Evolutionary conservation across 2,888 invertebrate genomes (phyloP).

Genomic region (Palloptera scutellata): DNA sequence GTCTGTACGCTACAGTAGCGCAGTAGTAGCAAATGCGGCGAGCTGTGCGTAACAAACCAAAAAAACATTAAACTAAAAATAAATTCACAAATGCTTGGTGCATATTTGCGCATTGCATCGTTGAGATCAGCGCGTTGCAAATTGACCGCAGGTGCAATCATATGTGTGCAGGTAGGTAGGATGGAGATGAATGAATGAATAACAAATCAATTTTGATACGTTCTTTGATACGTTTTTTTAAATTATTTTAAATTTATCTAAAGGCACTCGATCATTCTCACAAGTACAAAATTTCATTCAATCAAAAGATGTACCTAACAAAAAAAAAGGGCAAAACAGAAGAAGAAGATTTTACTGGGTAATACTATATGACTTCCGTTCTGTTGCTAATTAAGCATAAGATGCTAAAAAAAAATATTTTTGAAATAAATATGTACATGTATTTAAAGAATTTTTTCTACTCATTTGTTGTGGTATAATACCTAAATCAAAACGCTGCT

Average conservation of each 20-base stretch:
- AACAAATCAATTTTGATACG: background rate
- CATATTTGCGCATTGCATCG: no score
- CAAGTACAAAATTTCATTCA: constrained; percentile 20
- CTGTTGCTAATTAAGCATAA: constrained; percentile 7
- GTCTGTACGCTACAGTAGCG: no score
- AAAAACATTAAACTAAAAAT: no score
- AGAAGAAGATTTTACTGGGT: background rate
- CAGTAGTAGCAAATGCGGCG: no score
- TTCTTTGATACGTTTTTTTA: no score
- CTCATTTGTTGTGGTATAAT: background rate
- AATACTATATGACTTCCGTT: constrained; percentile 28
- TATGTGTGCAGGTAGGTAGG: background rate
- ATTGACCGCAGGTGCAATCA: constrained; percentile 34
- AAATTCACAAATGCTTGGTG: no score
- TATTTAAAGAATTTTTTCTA: constrained; percentile 4
- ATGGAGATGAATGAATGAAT: background rate
- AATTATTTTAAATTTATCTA: no score
- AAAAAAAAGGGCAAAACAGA: background rate
- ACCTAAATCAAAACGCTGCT: no score
- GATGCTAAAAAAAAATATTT: background rate
- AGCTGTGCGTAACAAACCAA: no score
- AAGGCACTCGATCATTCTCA: constrained; percentile 3
- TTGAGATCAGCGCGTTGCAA: background rate
- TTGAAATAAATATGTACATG: background rate
- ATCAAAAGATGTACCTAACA: constrained; percentile 6